Conservation (phyloP, 2,888 invertebrate species). For the Hypolimnas misippus region DNA sequence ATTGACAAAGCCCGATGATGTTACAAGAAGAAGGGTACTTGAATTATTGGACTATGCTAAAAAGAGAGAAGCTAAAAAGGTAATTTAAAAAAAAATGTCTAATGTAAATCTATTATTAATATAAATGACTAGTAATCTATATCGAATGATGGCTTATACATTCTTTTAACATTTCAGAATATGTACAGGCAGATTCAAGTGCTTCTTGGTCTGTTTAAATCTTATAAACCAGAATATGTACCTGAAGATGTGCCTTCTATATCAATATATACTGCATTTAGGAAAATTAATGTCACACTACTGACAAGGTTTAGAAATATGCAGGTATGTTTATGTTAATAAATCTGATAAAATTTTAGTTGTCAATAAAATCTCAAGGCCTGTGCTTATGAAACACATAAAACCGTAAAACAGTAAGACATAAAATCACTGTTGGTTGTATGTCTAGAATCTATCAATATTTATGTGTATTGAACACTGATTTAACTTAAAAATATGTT, state of each 20-base stretch:
- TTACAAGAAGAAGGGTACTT: conserved; percentile 68
- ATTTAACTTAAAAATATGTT: too few relatives aligned
- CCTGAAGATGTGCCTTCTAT: conserved; percentile 75
- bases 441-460: too few relatives aligned
- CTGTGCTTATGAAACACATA: too few relatives aligned
- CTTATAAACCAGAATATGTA: conserved; percentile 77
- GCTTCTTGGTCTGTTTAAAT: conserved; percentile 73
- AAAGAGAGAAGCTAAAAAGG: conserved; percentile 71
- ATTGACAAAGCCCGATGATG: conserved; percentile 74
- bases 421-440: too few relatives aligned
- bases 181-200: conserved; percentile 69
- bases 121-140: too few relatives aligned
- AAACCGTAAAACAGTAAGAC: too few relatives aligned
- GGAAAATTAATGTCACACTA: conserved; percentile 63
- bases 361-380: too few relatives aligned
- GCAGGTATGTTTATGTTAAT: conserved; percentile 58
- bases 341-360: too few relatives aligned
- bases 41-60: conserved; percentile 68
- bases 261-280: conserved; percentile 70
- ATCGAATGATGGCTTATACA: too few relatives aligned
- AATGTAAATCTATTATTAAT: too few relatives aligned
- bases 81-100: conserved; percentile 39
- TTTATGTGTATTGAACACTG: too few relatives aligned
- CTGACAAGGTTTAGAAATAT: conserved; percentile 62
- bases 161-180: conserved; percentile 54